Conservation (phyloP, 2,888 invertebrate species). For the Coleophora deauratella region DNA sequence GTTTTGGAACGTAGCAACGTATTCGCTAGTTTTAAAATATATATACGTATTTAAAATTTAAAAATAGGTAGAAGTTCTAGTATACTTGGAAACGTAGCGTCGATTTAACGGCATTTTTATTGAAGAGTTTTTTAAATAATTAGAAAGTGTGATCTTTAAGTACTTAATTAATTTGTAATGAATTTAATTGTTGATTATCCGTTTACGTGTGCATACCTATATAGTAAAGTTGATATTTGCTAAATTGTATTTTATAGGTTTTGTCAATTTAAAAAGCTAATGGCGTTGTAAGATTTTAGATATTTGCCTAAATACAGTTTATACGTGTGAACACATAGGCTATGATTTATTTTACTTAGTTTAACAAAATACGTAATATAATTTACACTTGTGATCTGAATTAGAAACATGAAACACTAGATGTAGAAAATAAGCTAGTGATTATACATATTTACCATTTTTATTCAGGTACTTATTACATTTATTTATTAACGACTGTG, state of each 20-base stretch:
- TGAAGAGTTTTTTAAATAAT: conserved; percentile 52
- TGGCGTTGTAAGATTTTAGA: conserved; percentile 62
- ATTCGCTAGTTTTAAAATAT: conserved; percentile 63
- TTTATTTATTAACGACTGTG: conserved; percentile 37
- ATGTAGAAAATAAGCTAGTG: conserved; percentile 48
- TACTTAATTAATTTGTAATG: conserved; percentile 35
- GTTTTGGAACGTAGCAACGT: conserved; percentile 60
- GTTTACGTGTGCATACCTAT: conserved; percentile 62
- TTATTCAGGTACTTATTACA: conserved; percentile 9
- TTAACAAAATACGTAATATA: too few species aligned
- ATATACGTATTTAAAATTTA: conserved; percentile 11
- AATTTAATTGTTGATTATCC: conserved; percentile 44
- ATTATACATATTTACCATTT: conserved; percentile 18
- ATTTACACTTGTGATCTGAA: conserved; percentile 29
- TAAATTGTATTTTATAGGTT: conserved; percentile 63
- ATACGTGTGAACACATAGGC: conserved; percentile 66
- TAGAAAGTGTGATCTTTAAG: conserved; percentile 58
- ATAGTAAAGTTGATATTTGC: conserved; percentile 53
- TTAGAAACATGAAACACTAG: conserved; percentile 57
- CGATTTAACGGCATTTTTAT: conserved; percentile 50
- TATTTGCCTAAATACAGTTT: conserved; percentile 35
- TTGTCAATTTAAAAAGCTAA: conserved; percentile 54
- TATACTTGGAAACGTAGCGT: conserved; percentile 49
- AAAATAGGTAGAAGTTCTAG: too few species aligned
- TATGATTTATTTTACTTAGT: conserved; percentile 41